Percentiles rank a stretch among this genome's conserved stretches.
Evolutionary conservation across 2,888 invertebrate species (phyloP).

Genomic region (Drosophila borborema): DNA sequence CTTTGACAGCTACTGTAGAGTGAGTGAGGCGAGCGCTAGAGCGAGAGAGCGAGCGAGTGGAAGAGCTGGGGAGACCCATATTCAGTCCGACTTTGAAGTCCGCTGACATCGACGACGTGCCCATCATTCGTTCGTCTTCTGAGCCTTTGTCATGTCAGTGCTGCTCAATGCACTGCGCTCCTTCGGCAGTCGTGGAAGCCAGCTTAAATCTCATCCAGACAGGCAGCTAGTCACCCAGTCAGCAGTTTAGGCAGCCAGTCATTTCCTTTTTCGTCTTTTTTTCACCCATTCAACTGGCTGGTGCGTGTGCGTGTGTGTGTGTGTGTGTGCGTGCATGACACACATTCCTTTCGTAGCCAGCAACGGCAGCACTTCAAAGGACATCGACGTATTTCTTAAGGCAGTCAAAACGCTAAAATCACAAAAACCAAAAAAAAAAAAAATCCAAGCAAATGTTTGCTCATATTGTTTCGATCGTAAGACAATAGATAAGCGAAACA

Average conservation of each 20-base stretch:
- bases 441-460: conserved; percentile 20
- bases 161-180: conserved; percentile 13
- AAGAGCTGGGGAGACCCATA: conserved; percentile 13
- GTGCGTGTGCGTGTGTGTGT: conserved; percentile 15
- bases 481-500: conserved; percentile 45
- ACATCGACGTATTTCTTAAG: conserved; percentile 40
- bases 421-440: not conserved
- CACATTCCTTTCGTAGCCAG: conserved; percentile 62
- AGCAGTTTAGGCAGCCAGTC: conserved; percentile 52
- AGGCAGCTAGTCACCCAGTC: conserved; percentile 35
- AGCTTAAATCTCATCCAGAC: conserved; percentile 66
- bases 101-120: conserved; percentile 52
- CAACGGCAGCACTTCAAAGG: conserved; percentile 74
- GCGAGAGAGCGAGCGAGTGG: not conserved
- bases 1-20: conserved; percentile 80
- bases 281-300: conserved; percentile 38
- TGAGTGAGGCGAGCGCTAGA: not conserved
- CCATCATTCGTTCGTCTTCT: conserved; percentile 71
- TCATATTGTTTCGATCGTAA: conserved; percentile 25
- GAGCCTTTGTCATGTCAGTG: conserved; percentile 76
- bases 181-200: conserved; percentile 40
- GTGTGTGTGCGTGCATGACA: conserved; percentile 54
- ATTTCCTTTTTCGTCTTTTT: conserved; percentile 73
- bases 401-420: conserved; percentile 41
- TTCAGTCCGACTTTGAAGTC: conserved; percentile 74